Evolutionary conservation across 1,140 invertebrate species (phyloP).

Genomic region (Heliothis subflexa): DNA sequence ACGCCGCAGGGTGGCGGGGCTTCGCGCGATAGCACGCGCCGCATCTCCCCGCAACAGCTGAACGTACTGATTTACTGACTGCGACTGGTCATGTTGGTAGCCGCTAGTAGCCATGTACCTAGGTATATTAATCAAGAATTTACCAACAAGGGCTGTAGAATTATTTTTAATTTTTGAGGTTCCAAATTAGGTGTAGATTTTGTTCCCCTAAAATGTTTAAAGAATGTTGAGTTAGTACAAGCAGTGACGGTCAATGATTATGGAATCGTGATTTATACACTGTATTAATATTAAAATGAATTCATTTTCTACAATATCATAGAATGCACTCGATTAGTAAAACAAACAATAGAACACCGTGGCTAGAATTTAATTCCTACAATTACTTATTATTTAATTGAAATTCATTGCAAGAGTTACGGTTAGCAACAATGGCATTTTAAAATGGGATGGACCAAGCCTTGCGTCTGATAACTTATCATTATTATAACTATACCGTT

Average conservation of each 20-base stretch:
- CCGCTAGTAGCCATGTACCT: conserved; percentile 2
- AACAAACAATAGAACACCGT: not conserved
- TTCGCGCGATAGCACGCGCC: conserved; percentile 70
- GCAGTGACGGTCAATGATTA: too few species aligned
- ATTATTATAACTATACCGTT: not conserved
- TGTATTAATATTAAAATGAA: too few species aligned
- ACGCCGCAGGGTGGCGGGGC: conserved; percentile 60
- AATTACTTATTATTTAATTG: not conserved
- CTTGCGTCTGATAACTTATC: not conserved
- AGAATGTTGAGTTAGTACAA: too few species aligned
- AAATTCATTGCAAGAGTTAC: not conserved
- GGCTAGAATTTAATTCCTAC: not conserved
- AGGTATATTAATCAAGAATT: not conserved
- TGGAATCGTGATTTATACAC: too few species aligned
- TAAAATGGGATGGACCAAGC: not conserved
- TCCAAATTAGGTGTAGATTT: too few species aligned
- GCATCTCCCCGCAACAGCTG: conserved; percentile 72
- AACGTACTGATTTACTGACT: conserved; percentile 78
- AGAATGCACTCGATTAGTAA: not conserved
- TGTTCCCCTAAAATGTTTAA: too few species aligned
- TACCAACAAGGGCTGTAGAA: not conserved
- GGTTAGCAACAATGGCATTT: not conserved
- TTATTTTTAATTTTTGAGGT: not conserved
- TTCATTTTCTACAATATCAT: too few species aligned
- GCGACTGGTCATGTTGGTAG: conserved; percentile 23